Conservation (phyloP, 2,888 invertebrate genomes). For the Sphinx pinastri region DNA sequence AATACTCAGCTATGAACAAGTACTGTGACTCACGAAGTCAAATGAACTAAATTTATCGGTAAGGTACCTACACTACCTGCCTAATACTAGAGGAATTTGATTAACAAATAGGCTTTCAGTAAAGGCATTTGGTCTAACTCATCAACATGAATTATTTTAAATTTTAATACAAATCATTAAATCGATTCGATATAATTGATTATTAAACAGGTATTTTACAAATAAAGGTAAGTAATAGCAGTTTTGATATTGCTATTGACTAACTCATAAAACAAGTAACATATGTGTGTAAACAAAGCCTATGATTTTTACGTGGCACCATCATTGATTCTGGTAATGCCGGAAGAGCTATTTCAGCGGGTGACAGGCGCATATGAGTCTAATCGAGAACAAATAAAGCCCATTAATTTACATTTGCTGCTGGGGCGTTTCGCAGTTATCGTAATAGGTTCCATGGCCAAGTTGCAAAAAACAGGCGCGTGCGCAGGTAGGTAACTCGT, state of each 20-base stretch:
- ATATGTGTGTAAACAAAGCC: conserved; percentile 15
- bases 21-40: conserved; percentile 1
- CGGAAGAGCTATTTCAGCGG: conserved; percentile 24
- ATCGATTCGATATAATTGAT: too few relatives aligned
- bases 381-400: conserved; percentile 70
- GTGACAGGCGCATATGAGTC: conserved; percentile 38
- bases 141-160: background rate
- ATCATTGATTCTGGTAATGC: conserved; percentile 13
- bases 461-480: conserved; percentile 81
- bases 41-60: conserved; percentile 1
- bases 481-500: conserved; percentile 70
- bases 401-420: conserved; percentile 75
- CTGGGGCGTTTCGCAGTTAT: conserved; percentile 75
- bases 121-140: background rate
- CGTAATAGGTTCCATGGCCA: conserved; percentile 82
- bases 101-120: background rate
- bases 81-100: background rate
- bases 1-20: conserved; percentile 35
- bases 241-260: background rate
- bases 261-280: background rate
- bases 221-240: background rate
- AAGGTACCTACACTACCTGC: background rate
- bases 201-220: too few relatives aligned
- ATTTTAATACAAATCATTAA: background rate
- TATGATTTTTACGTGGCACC: conserved; percentile 1